These are phyloP conservation scores for Carassius carassius DNA, from an alignment of 2,113 vertebrate species.

Conservation along the genomic window DNA sequence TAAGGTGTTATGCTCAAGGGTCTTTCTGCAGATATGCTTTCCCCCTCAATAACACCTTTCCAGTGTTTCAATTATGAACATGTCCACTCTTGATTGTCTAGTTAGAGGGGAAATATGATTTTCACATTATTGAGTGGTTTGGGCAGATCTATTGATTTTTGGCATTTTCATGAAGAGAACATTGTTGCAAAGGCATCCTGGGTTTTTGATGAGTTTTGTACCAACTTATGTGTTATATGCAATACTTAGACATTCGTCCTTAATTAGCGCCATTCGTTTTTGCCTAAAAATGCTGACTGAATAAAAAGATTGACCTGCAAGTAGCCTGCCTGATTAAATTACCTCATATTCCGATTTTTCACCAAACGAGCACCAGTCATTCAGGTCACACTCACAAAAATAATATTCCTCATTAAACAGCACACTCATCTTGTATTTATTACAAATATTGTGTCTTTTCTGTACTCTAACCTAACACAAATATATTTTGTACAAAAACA, in stretches of 20 bases:
- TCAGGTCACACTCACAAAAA: conserved; percentile 6
- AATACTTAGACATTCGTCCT: neutral
- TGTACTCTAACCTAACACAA: neutral
- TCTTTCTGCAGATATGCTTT: conserved; percentile 24
- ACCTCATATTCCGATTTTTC: conserved; percentile 32
- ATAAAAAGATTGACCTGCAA: conserved; percentile 32
- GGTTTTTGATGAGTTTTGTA: neutral
- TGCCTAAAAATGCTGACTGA: conserved; percentile 30
- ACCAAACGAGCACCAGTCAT: conserved; percentile 37
- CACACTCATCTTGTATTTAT: neutral
- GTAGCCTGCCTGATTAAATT: conserved; percentile 24
- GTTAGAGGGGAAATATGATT: conserved; percentile 11
- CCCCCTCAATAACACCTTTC: conserved; percentile 29
- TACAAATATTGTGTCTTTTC: neutral
- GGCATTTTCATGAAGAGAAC: neutral
- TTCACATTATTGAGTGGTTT: neutral
- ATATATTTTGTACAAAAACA: neutral
- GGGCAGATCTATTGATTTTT: neutral
- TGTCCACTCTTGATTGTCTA: conserved; percentile 35
- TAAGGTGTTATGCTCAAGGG: conserved; percentile 35
- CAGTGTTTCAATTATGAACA: conserved; percentile 44
- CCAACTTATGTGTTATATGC: neutral
- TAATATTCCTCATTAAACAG: conserved; percentile 14
- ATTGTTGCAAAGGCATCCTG: neutral
- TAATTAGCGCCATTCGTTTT: conserved; percentile 31